A percentile compares a stretch with the other conserved stretches of the same genome.
Evolutionary conservation across 2,888 invertebrate genomes (phyloP).

Genomic region (Ornithoptera alexandrae): DNA sequence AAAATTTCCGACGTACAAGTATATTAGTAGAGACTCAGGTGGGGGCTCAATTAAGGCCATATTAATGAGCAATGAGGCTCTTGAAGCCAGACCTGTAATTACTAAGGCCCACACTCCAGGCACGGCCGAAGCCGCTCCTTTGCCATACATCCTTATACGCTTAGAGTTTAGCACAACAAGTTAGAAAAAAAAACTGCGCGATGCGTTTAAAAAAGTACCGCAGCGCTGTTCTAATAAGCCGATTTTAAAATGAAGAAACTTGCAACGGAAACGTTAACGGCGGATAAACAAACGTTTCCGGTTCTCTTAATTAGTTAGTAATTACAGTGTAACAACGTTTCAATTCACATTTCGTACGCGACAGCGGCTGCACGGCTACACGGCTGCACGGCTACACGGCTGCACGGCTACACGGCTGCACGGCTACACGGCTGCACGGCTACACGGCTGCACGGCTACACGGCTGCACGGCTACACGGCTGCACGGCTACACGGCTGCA

Average conservation of each 20-base stretch:
- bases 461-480: too few relatives aligned
- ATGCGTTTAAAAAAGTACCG: slow-evolving; percentile 12
- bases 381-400: too few relatives aligned
- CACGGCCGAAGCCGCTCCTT: slow-evolving; percentile 32
- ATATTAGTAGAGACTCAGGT: slow-evolving; percentile 24
- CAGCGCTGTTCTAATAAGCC: slow-evolving; percentile 19
- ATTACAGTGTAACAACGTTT: too few relatives aligned
- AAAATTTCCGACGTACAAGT: slow-evolving; percentile 19
- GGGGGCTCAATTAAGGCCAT: slow-evolving; percentile 36
- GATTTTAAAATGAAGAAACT: slow-evolving; percentile 3
- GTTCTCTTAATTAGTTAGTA: too few relatives aligned
- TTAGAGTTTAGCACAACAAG: slow-evolving; percentile 28
- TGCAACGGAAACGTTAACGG: neutral
- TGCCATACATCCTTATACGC: slow-evolving; percentile 30
- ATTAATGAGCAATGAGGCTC: slow-evolving; percentile 43
- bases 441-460: too few relatives aligned
- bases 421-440: too few relatives aligned
- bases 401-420: too few relatives aligned
- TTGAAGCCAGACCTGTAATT: slow-evolving; percentile 42
- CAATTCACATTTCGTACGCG: too few relatives aligned
- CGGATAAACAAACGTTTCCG: too few relatives aligned
- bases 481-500: too few relatives aligned
- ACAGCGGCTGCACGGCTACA: too few relatives aligned
- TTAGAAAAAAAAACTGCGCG: slow-evolving; percentile 9
- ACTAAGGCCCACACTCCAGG: slow-evolving; percentile 32